Conservation (phyloP, 2,797 vertebrate species). For the Glossophaga mutica region DNA sequence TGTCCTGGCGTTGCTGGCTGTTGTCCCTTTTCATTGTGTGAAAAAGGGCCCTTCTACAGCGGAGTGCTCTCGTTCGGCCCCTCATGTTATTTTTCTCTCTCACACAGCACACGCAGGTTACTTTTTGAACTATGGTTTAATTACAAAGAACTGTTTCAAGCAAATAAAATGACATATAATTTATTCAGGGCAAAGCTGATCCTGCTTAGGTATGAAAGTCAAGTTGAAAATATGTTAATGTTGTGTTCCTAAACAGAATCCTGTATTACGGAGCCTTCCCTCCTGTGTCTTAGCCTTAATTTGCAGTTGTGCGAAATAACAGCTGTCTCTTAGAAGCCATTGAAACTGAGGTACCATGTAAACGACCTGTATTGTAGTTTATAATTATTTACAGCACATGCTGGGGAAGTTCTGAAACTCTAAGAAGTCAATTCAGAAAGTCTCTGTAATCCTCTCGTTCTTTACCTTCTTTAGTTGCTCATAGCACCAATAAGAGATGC, state of each 20-base stretch:
- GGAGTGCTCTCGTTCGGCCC: neutral
- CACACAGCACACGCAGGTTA: neutral
- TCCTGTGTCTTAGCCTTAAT: constrained; percentile 14
- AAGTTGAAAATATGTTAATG: constrained; percentile 18
- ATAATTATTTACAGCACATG: neutral
- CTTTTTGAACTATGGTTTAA: constrained; percentile 41
- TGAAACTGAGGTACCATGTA: neutral
- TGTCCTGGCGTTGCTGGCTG: neutral
- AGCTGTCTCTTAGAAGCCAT: neutral
- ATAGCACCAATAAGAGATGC: neutral
- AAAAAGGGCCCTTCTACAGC: neutral
- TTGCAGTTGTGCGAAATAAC: constrained; percentile 28
- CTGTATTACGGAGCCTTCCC: neutral
- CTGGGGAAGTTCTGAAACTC: neutral
- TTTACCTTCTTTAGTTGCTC: neutral
- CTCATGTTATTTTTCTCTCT: neutral
- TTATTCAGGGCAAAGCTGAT: constrained; percentile 33
- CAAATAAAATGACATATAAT: constrained; percentile 50
- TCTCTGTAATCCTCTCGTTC: neutral
- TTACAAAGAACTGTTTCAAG: constrained; percentile 47
- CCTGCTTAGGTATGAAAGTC: constrained; percentile 16
- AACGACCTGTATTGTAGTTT: neutral
- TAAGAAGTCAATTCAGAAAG: neutral
- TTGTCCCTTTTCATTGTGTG: neutral
- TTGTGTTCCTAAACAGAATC: neutral